Evolutionary conservation across 2,113 vertebrate species (phyloP), one percentile per base, ranked within the genome.

Genomic region (Elachura formosa): DNA sequence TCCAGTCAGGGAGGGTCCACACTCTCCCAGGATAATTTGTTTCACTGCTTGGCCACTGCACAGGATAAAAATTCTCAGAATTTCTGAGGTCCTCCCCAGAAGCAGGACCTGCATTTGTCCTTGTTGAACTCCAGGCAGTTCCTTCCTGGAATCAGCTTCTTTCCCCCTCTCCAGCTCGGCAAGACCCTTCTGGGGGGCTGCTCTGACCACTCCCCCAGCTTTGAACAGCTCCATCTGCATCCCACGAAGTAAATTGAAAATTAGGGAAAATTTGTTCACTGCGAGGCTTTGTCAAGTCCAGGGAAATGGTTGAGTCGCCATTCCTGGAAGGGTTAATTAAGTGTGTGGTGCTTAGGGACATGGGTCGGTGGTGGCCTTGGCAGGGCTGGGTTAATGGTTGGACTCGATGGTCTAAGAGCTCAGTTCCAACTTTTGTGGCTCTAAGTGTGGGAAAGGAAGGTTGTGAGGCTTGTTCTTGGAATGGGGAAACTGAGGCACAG

Each of bases 191-290:
- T 74, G 49, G 6, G 20, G 69, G 15, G 41, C 59, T 56, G 59
- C 51, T 48, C 69, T 38, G 64, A 7, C 24, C n/a, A 11, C 33
- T 41, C 11, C 25, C 33, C 14, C n/a, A 22, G 46, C 33, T 86
- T 19, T 19, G 25, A 26, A 7, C 49, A 72, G 1, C 28, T 51
- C 67, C 18, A 4, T 25, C 55, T 55, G 16, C 20, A 5, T 17
- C 19, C 36, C 2, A 0, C 8, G 34, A 6, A 31, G 41, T 1
- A 10, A 4, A 6, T 0, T 72, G 41, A 34, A 36, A 56, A 49
- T 63, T 1, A 31, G 31, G 56, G 25, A 21, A 31, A 4, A 6
- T 7, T 3, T 22, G 9, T 15, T 62, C 14, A 2, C 41, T 15
- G 29, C 5, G 26, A 34, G 56, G 48, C 2, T 63, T 5, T 5